These are phyloP conservation scores for Arctopsyche grandis DNA, from an alignment of 1,140 invertebrate species.

Conservation along the genomic window DNA sequence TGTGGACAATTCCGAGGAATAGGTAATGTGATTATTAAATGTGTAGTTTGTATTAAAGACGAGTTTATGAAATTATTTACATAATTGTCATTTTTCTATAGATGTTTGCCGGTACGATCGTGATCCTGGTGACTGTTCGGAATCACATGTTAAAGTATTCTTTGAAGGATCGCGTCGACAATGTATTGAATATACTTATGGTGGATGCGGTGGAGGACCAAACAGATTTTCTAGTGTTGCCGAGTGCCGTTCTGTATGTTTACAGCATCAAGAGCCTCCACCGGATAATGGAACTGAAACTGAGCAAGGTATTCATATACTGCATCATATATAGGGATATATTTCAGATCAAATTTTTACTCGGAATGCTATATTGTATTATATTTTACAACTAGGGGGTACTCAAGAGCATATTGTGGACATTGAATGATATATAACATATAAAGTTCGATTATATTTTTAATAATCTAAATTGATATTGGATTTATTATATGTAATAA, in stretches of 20 bases:
- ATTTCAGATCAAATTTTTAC: background rate
- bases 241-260: slow-evolving; percentile 75
- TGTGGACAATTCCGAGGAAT: slow-evolving; percentile 78
- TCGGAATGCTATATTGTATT: too few species aligned
- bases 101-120: slow-evolving; percentile 71
- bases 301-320: background rate
- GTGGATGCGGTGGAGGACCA: slow-evolving; percentile 84
- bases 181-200: slow-evolving; percentile 76
- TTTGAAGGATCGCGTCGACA: slow-evolving; percentile 69
- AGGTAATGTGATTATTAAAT: slow-evolving; percentile 65
- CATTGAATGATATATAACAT: too few species aligned
- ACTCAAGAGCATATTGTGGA: too few species aligned
- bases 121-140: slow-evolving; percentile 77
- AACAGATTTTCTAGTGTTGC: slow-evolving; percentile 77
- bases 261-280: slow-evolving; percentile 45
- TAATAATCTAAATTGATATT: too few species aligned
- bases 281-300: slow-evolving; percentile 21
- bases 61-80: background rate
- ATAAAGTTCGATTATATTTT: too few species aligned
- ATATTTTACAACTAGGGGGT: too few species aligned
- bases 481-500: too few species aligned
- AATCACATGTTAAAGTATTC: slow-evolving; percentile 73
- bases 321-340: background rate
- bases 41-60: background rate
- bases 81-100: slow-evolving; percentile 53